Evolutionary conservation across 92 coral and sea anemone species (phyloP).

Genomic region (Heteractis magnifica): DNA sequence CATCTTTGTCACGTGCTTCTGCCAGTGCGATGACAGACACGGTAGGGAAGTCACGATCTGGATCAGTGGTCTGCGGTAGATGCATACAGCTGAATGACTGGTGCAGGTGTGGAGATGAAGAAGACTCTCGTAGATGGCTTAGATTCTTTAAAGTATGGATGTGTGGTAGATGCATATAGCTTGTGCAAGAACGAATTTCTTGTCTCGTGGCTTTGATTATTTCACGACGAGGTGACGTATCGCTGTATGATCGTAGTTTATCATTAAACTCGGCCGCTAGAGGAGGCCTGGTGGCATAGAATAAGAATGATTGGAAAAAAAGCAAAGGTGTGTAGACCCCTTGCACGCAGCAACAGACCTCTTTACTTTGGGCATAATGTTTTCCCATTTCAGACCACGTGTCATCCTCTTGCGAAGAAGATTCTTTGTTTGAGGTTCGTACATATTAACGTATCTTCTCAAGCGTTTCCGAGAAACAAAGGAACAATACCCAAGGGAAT

Average conservation of each 20-base stretch:
- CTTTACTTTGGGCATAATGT: no score
- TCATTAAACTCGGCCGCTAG: slow-evolving; percentile 19
- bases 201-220: slow-evolving; percentile 4
- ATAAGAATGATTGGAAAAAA: background rate
- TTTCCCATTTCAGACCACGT: no score
- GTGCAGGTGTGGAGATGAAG: slow-evolving; percentile 32
- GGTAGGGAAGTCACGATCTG: slow-evolving; percentile 26
- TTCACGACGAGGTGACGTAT: slow-evolving; percentile 25
- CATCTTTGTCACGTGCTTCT: slow-evolving; percentile 28
- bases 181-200: slow-evolving; percentile 33
- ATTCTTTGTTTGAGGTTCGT: no score
- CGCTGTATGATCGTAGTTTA: slow-evolving; percentile 44
- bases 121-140: background rate
- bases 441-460: no score
- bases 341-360: no score
- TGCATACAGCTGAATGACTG: slow-evolving; percentile 44
- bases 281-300: slow-evolving; percentile 32
- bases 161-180: slow-evolving; percentile 42
- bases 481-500: no score
- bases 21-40: slow-evolving; percentile 48
- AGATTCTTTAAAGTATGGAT: slow-evolving; percentile 1
- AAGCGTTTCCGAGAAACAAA: no score
- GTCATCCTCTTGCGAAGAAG: no score
- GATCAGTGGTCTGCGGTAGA: slow-evolving; percentile 26
- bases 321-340: no score